Evolutionary conservation across 2,113 vertebrate genomes (phyloP).

Genomic region (Tychaedon coryphoeus): DNA sequence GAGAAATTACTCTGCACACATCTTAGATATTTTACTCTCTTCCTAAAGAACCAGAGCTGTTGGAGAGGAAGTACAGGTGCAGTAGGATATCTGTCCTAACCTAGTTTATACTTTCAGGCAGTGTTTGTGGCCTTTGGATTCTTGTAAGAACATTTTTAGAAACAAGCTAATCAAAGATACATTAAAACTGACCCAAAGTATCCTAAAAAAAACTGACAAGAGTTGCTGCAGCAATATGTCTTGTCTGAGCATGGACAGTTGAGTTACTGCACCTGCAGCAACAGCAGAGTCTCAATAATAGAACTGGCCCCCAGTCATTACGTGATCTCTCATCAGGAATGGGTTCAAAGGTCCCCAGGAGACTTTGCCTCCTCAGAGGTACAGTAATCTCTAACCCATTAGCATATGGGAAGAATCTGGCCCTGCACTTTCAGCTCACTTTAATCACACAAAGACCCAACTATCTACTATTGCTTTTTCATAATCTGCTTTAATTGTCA

Average conservation of each 20-base stretch:
- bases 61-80: neutral
- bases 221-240: neutral
- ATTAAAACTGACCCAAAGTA: neutral
- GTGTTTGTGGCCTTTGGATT: neutral
- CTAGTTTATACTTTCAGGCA: neutral
- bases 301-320: neutral
- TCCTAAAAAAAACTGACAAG: neutral
- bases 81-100: neutral
- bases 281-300: neutral
- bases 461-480: conserved; percentile 63
- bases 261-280: neutral
- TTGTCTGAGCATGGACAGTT: neutral
- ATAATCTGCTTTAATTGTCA: conserved; percentile 70
- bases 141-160: neutral
- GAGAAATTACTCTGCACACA: neutral
- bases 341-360: neutral
- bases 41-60: neutral
- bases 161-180: neutral
- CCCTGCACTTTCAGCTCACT: neutral
- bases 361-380: neutral
- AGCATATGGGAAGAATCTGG: neutral
- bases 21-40: neutral
- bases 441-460: conserved; percentile 60
- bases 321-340: neutral
- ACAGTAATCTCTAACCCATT: neutral